Conservation (phyloP, 37 sponge, comb jelly and placozoan genomes). For the Haliclona indistincta region DNA sequence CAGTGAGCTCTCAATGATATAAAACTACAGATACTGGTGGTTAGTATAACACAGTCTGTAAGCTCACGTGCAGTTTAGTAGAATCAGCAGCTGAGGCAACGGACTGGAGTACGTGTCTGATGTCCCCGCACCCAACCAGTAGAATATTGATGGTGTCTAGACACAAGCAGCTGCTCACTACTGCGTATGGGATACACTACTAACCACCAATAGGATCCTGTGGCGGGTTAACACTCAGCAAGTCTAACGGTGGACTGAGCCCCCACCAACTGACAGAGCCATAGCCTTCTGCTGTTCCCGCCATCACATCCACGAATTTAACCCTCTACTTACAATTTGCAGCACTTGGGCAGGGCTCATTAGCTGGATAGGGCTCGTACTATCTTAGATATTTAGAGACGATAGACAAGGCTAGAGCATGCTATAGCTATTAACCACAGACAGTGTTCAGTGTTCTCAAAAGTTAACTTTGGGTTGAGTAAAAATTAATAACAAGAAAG, state of each 20-base stretch:
- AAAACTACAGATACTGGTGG: conserved; percentile 88
- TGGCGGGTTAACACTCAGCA: conserved; percentile 14
- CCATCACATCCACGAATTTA: too few relatives aligned
- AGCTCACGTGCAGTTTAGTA: neutral
- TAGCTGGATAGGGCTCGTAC: too few relatives aligned
- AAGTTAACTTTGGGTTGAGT: too few relatives aligned
- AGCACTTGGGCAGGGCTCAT: too few relatives aligned
- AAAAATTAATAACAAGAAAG: too few relatives aligned
- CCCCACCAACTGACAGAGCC: conserved; percentile 93
- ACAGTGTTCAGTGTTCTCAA: too few relatives aligned
- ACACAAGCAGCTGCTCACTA: conserved; percentile 12
- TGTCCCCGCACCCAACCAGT: conserved; percentile 78
- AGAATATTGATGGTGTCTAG: conserved; percentile 60
- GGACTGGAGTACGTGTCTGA: conserved; percentile 80
- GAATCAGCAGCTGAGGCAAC: conserved; percentile 45
- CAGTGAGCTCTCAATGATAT: conserved; percentile 65
- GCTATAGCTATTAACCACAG: too few relatives aligned
- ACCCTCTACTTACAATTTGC: too few relatives aligned
- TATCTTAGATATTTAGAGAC: too few relatives aligned
- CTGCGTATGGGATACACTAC: too few relatives aligned
- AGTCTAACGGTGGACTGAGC: conserved; percentile 78
- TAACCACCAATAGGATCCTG: too few relatives aligned
- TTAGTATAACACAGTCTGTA: neutral
- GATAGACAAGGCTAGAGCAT: too few relatives aligned
- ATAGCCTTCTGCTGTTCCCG: conserved; percentile 50